Evolutionary conservation across 2,797 vertebrate species (phyloP).

Genomic region (Bovichtus diacanthus): DNA sequence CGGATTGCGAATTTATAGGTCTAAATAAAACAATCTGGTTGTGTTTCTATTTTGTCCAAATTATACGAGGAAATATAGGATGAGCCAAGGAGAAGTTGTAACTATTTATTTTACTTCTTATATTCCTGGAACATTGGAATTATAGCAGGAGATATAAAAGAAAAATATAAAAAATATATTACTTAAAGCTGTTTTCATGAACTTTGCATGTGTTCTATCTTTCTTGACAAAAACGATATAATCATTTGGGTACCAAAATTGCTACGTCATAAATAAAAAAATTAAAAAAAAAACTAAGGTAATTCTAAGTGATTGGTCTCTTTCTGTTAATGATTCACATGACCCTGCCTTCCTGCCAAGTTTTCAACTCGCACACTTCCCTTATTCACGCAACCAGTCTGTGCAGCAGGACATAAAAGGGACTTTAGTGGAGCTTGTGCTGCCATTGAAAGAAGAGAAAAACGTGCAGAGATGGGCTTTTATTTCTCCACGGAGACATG

Average conservation of each 20-base stretch:
- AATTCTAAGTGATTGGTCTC: background rate
- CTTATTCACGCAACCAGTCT: background rate
- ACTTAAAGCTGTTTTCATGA: background rate
- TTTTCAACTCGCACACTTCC: conserved; percentile 54
- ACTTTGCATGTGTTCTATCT: background rate
- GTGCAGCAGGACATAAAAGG: conserved; percentile 10
- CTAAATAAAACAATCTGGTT: background rate
- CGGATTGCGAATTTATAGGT: background rate
- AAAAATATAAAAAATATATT: background rate
- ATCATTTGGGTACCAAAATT: background rate
- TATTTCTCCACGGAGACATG: conserved; percentile 78
- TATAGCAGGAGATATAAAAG: background rate
- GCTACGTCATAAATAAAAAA: background rate
- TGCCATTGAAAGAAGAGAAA: background rate
- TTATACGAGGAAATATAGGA: background rate
- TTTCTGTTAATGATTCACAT: conserved; percentile 32
- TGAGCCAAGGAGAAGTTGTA: background rate
- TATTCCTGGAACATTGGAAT: background rate
- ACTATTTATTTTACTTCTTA: background rate
- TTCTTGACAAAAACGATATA: background rate
- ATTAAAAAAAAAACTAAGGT: background rate
- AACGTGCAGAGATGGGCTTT: conserved; percentile 56
- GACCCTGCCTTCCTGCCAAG: background rate
- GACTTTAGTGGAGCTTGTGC: background rate
- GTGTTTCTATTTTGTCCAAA: background rate